These are phyloP conservation scores for Drosophila serrata DNA, from an alignment of 1,140 invertebrate genomes.

Conservation along the genomic window DNA sequence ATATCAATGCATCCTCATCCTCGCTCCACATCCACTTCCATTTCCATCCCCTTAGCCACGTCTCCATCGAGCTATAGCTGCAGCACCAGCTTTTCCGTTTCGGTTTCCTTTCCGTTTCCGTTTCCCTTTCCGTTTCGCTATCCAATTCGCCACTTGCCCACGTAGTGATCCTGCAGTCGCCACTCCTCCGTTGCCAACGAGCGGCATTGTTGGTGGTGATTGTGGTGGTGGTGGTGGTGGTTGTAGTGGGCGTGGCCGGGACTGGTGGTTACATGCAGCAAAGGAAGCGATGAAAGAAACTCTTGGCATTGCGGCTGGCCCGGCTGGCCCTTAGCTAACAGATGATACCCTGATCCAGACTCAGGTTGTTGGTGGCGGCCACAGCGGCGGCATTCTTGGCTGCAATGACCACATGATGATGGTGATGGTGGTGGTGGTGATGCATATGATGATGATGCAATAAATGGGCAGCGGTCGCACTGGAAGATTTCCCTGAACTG, in stretches of 20 bases:
- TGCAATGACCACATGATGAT: slow-evolving; percentile 74
- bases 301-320: slow-evolving; percentile 84
- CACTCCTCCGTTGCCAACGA: slow-evolving; percentile 8
- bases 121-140: not conserved
- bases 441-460: slow-evolving; percentile 73
- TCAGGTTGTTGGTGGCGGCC: slow-evolving; percentile 75
- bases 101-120: not conserved
- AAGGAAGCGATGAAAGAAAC: slow-evolving; percentile 85
- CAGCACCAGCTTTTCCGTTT: slow-evolving; percentile 16
- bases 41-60: slow-evolving; percentile 12
- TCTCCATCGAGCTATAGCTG: slow-evolving; percentile 1
- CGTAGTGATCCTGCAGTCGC: slow-evolving; percentile 30
- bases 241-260: slow-evolving; percentile 19
- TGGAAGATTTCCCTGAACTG: slow-evolving; percentile 39
- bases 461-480: slow-evolving; percentile 46
- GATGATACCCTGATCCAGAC: slow-evolving; percentile 84
- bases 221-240: not conserved
- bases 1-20: slow-evolving; percentile 44
- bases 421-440: slow-evolving; percentile 73
- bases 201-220: no score
- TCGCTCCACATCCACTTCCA: slow-evolving; percentile 18
- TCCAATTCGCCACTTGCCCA: slow-evolving; percentile 8
- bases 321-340: slow-evolving; percentile 85
- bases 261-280: slow-evolving; percentile 80
- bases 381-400: slow-evolving; percentile 70